Evolutionary conservation across 2,113 vertebrate species (phyloP).

Genomic region (Gadus chalcogrammus): DNA sequence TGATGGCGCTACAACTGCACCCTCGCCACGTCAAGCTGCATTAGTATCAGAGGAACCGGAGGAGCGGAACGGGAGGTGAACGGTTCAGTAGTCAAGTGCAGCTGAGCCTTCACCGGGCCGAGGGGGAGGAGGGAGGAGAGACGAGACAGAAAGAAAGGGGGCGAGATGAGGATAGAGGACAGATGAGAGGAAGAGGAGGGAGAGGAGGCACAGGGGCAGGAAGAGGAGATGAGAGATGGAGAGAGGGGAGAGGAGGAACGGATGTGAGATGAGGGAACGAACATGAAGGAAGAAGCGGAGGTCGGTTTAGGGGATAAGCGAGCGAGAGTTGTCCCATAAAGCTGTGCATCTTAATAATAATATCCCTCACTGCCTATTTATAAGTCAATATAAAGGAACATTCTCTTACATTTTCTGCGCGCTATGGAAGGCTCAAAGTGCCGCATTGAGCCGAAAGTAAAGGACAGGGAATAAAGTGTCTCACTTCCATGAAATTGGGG

Average conservation of each 20-base stretch:
- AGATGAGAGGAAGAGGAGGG: not conserved
- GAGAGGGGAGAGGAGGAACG: not conserved
- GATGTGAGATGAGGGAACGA: slow-evolving; percentile 1
- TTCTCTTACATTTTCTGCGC: no score
- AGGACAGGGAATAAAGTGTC: slow-evolving; percentile 1
- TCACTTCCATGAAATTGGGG: not conserved
- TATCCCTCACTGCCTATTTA: no score
- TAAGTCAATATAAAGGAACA: no score
- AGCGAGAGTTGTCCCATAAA: no score
- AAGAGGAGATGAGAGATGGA: no score
- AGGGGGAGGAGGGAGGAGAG: no score
- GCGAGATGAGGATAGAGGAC: slow-evolving; percentile 8
- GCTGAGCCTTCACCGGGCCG: not conserved
- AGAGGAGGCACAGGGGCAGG: not conserved
- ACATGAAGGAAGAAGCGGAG: slow-evolving; percentile 11
- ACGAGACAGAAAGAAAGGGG: not conserved
- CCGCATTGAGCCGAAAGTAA: slow-evolving; percentile 11
- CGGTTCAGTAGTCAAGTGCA: not conserved
- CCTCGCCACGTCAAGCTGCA: slow-evolving; percentile 14
- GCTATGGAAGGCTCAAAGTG: not conserved
- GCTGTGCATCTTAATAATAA: no score
- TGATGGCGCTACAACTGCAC: slow-evolving; percentile 2
- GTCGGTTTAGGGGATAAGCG: slow-evolving; percentile 2
- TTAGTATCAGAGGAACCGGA: slow-evolving; percentile 20
- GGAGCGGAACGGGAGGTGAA: not conserved